phyloP scores from a whole-genome alignment of 2,797 vertebrate species.

The Knipowitschia caucasica region DNA sequence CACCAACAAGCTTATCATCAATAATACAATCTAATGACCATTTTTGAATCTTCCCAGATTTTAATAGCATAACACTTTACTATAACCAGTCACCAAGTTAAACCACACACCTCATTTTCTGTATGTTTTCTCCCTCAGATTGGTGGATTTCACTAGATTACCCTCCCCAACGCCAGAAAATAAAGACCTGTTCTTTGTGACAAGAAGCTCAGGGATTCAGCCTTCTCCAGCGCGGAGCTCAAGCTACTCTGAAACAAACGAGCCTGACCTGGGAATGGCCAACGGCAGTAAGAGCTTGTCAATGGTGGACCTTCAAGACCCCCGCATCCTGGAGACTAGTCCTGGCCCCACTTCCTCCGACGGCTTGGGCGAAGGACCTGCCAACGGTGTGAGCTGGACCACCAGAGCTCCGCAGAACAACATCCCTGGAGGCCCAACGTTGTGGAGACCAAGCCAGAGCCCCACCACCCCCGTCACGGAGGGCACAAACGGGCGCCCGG shows the following conservation, averaged over 20 bases:
- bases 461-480: slow-evolving; percentile 78
- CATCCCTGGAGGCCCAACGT: slow-evolving; percentile 74
- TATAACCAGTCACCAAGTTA: too few relatives aligned
- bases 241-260: slow-evolving; percentile 98
- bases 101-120: neutral
- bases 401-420: slow-evolving; percentile 80
- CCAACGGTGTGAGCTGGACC: slow-evolving; percentile 79
- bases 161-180: slow-evolving; percentile 98
- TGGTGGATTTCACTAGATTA: slow-evolving; percentile 97
- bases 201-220: slow-evolving; percentile 92
- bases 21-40: too few relatives aligned
- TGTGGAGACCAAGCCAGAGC: slow-evolving; percentile 77
- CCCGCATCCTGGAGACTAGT: slow-evolving; percentile 82
- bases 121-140: slow-evolving; percentile 73
- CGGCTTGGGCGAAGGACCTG: slow-evolving; percentile 73
- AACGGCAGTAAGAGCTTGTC: slow-evolving; percentile 97
- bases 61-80: too few relatives aligned
- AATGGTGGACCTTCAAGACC: slow-evolving; percentile 97
- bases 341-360: slow-evolving; percentile 70
- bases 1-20: too few relatives aligned
- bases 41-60: too few relatives aligned
- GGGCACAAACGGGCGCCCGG: slow-evolving; percentile 81
- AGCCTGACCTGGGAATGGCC: slow-evolving; percentile 90
- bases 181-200: slow-evolving; percentile 99
- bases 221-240: slow-evolving; percentile 96